These are phyloP conservation scores for Syrphus vitripennis DNA, from an alignment of 2,888 invertebrate genomes.

Conservation along the genomic window DNA sequence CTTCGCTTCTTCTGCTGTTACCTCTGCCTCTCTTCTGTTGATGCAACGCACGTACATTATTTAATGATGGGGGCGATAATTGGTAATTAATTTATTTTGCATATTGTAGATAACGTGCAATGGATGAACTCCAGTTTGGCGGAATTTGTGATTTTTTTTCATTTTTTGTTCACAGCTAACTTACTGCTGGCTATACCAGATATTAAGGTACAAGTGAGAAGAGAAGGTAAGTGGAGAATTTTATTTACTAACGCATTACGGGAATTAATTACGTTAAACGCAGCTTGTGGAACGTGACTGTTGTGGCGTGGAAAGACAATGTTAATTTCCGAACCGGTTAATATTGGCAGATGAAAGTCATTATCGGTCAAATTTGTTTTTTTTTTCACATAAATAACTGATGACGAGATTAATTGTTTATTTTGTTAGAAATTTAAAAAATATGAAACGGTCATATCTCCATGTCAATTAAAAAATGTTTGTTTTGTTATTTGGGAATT, in stretches of 20 bases:
- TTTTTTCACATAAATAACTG: background rate
- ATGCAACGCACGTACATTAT: conserved; percentile 71
- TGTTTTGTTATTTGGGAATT: too few relatives aligned
- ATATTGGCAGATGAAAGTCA: conserved; percentile 67
- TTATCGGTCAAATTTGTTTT: conserved; percentile 51
- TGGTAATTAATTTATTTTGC: conserved; percentile 81
- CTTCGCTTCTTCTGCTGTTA: background rate
- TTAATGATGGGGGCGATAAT: conserved; percentile 76
- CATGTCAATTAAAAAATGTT: too few relatives aligned
- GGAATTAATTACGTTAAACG: conserved; percentile 71
- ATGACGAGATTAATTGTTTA: conserved; percentile 7
- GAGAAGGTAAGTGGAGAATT: conserved; percentile 35
- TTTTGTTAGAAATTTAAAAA: background rate
- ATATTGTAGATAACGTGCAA: conserved; percentile 74
- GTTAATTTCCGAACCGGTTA: conserved; percentile 59
- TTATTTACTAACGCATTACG: conserved; percentile 70
- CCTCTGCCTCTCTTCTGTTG: conserved; percentile 43
- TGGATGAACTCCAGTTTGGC: conserved; percentile 69
- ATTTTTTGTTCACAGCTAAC: conserved; percentile 10
- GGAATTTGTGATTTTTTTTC: conserved; percentile 36
- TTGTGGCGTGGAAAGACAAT: conserved; percentile 53
- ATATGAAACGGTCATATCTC: too few relatives aligned
- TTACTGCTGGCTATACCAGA: conserved; percentile 6
- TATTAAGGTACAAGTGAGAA: conserved; percentile 4
- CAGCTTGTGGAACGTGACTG: conserved; percentile 56